Evolutionary conservation across 64 coral and sea anemone genomes (phyloP).

Genomic region (Stichodactyla mertensii): DNA sequence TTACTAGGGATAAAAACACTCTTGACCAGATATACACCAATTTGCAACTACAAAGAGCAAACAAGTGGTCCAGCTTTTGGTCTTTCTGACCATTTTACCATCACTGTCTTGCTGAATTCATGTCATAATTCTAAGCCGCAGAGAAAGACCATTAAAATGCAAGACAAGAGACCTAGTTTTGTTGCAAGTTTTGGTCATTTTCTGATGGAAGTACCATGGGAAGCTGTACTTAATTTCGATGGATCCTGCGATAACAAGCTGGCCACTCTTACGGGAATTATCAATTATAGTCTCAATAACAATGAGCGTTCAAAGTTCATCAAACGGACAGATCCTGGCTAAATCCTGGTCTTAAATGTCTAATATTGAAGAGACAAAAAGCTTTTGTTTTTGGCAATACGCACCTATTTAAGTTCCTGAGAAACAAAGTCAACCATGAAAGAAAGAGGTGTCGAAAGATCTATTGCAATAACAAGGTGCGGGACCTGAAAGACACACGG

Average conservation of each 20-base stretch:
- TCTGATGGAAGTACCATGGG: conserved; percentile 27
- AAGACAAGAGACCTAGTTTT: conserved; percentile 40
- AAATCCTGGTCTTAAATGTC: conserved; percentile 6
- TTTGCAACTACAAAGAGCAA: not conserved
- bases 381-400: conserved; percentile 34
- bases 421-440: conserved; percentile 58
- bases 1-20: conserved; percentile 34
- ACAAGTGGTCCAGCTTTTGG: conserved; percentile 26
- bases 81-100: conserved; percentile 45
- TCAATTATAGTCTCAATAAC: conserved; percentile 16
- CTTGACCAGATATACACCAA: conserved; percentile 56
- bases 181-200: conserved; percentile 36
- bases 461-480: conserved; percentile 47
- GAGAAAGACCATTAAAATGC: conserved; percentile 14
- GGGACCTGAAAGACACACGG: conserved; percentile 8
- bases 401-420: conserved; percentile 39
- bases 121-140: not conserved
- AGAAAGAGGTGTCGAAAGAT: conserved; percentile 30
- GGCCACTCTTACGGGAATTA: not conserved
- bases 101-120: not conserved
- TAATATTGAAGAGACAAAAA: conserved; percentile 28
- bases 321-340: conserved; percentile 31
- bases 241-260: conserved; percentile 12
- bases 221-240: not conserved
- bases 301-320: conserved; percentile 3